Percentiles rank a stretch among this genome's conserved stretches.
Conservation (phyloP, 1,140 invertebrate genomes). For the Papilio polyxenes region DNA sequence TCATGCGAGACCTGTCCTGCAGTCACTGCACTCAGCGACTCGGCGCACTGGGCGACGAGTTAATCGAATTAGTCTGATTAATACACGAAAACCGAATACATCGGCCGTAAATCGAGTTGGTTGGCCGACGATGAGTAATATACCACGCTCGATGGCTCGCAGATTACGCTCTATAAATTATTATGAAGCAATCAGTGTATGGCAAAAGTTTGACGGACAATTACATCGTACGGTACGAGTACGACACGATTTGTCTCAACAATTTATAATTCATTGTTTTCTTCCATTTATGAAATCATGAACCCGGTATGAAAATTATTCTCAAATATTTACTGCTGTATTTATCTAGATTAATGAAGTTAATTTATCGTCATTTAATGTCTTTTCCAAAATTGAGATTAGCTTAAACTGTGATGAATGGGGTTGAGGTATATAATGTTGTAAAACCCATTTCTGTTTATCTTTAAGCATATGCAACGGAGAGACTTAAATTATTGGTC, state of each 20-base stretch:
- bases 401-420: too few species aligned
- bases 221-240: slow-evolving; percentile 43
- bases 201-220: slow-evolving; percentile 62
- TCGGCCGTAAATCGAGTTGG: slow-evolving; percentile 55
- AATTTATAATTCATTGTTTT: too few species aligned
- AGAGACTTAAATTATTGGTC: too few species aligned
- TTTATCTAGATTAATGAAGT: too few species aligned
- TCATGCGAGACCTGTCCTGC: neutral
- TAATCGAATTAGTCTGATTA: slow-evolving; percentile 51
- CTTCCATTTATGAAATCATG: too few species aligned
- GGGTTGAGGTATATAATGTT: too few species aligned
- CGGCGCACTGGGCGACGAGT: neutral
- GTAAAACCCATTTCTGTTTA: too few species aligned
- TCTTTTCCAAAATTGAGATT: too few species aligned
- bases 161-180: slow-evolving; percentile 78
- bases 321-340: too few species aligned
- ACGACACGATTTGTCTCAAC: slow-evolving; percentile 46
- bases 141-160: slow-evolving; percentile 67
- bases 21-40: neutral
- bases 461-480: too few species aligned
- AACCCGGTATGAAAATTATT: too few species aligned
- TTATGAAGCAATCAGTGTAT: slow-evolving; percentile 79
- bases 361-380: too few species aligned
- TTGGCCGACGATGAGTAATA: slow-evolving; percentile 67
- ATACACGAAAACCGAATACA: slow-evolving; percentile 53